Base-by-base conservation (phyloP, 2,888 invertebrate species). In the Lithodes maja region DNA sequence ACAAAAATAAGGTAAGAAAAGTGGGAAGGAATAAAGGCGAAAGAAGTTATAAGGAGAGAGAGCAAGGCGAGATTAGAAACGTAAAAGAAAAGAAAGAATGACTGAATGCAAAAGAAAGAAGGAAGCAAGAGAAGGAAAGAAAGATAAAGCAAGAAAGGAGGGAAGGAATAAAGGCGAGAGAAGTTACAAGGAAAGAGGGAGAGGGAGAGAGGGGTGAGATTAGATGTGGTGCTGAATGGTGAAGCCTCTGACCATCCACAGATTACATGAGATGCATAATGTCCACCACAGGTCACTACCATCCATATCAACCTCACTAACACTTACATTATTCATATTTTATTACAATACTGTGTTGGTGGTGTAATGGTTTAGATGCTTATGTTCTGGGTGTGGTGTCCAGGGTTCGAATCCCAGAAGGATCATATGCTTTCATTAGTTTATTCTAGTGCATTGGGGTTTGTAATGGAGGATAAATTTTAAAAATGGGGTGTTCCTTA, bases 201-300 rank as follows among this genome's bases (percentile, higher is more conserved):
- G 12, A 61, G 61, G 61, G 61, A 7, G 12, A 61, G 61, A 61
- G 61, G 71, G 71, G 71, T 61, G 61, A 61, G 61, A 61, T 61
- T 61, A 61, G 12, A 61, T 5, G 7, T 61, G 61, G 61, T 5
- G 5, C 61, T 61, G 61, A 61, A 61, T 61, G 61, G 61, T 5
- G 61, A 61, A 12, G 12, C 61, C 61, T 61, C 61, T 7, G 61
- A 71, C n/a, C 2, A 12, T n/a, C 17, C 3, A n/a, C 71, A 71
- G 71, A 71, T 71, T 71, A 71, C 71, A 71, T 71, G 71, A 71
- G 71, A 2, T 71, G 71, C 71, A 71, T 17, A 71, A n/a, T n/a
- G 3, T n/a, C n/a, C n/a, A 71, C 2, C 15, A 12, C 71, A n/a
- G 15, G 33, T 33, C 33, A 33, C 33, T 33, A 33, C 33, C 33